phyloP scores from a whole-genome alignment of 1,140 invertebrate genomes.

The Coenobita brevimanus region DNA sequence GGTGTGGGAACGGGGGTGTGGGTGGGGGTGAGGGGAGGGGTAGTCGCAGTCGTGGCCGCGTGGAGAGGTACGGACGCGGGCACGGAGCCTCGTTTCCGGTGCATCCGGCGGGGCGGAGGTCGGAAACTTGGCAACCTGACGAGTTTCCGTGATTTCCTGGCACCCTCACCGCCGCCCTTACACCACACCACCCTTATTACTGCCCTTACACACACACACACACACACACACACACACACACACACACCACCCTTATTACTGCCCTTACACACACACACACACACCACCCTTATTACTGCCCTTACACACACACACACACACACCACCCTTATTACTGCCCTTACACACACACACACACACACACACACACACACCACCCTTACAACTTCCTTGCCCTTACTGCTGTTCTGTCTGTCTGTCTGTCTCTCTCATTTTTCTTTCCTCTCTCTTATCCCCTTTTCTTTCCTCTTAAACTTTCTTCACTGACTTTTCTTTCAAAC shows the following conservation, averaged over 20 bases:
- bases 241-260: no score
- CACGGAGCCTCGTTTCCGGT: conserved; percentile 59
- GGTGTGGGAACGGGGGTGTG: not conserved
- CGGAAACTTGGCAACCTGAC: conserved; percentile 66
- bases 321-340: no score
- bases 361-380: no score
- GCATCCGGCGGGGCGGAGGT: conserved; percentile 64
- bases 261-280: no score
- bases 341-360: no score
- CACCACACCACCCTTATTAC: not conserved
- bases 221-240: no score
- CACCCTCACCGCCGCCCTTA: conserved; percentile 20
- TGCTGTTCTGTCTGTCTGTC: not conserved
- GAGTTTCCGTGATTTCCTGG: conserved; percentile 65
- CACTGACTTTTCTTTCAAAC: not conserved
- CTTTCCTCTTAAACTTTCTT: not conserved
- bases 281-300: no score
- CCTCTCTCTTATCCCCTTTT: not conserved
- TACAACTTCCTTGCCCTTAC: not conserved
- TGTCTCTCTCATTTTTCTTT: not conserved
- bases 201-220: no score
- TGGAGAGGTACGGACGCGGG: conserved; percentile 36
- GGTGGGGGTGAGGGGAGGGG: not conserved
- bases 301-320: no score
- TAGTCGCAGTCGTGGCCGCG: conserved; percentile 17